Percentiles rank a stretch among this genome's conserved stretches.
These are phyloP conservation scores for Boloria euphrosyne DNA, from an alignment of 2,888 invertebrate species.

Conservation along the genomic window DNA sequence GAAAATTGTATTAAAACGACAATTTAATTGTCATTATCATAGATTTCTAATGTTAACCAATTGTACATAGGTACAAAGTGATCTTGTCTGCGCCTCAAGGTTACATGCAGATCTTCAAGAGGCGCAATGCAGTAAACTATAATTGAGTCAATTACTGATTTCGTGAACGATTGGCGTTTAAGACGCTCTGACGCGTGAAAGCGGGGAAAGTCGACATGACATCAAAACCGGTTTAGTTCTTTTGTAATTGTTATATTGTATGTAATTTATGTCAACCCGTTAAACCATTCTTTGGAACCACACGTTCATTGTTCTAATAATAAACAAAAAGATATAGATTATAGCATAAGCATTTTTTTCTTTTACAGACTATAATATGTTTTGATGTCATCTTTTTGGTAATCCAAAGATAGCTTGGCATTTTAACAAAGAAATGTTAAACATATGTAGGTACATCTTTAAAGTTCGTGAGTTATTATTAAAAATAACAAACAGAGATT, in stretches of 20 bases:
- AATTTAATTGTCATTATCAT: too few species aligned
- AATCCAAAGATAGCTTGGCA: too few species aligned
- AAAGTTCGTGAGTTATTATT: neutral
- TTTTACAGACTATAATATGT: neutral
- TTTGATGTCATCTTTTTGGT: too few species aligned
- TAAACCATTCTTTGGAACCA: slow-evolving; percentile 14
- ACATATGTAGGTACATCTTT: neutral
- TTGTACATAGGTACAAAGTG: too few species aligned
- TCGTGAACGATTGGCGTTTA: slow-evolving; percentile 57
- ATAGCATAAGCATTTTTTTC: neutral
- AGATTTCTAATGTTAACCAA: too few species aligned
- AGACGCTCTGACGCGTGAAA: slow-evolving; percentile 64
- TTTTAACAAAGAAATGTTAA: too few species aligned
- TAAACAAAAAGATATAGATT: neutral
- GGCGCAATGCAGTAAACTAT: slow-evolving; percentile 30
- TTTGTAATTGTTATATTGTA: slow-evolving; percentile 48
- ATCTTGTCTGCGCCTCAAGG: neutral
- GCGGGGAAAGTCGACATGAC: slow-evolving; percentile 68
- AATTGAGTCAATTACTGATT: slow-evolving; percentile 51
- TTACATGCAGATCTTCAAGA: slow-evolving; percentile 2
- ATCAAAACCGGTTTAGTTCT: slow-evolving; percentile 63
- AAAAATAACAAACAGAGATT: slow-evolving; percentile 44
- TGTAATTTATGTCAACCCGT: slow-evolving; percentile 28
- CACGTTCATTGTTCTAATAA: neutral
- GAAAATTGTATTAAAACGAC: neutral